Percentiles rank a stretch among this genome's conserved stretches.
phyloP scores from a whole-genome alignment of 2,888 invertebrate genomes.

The Drosophila koepferae region DNA sequence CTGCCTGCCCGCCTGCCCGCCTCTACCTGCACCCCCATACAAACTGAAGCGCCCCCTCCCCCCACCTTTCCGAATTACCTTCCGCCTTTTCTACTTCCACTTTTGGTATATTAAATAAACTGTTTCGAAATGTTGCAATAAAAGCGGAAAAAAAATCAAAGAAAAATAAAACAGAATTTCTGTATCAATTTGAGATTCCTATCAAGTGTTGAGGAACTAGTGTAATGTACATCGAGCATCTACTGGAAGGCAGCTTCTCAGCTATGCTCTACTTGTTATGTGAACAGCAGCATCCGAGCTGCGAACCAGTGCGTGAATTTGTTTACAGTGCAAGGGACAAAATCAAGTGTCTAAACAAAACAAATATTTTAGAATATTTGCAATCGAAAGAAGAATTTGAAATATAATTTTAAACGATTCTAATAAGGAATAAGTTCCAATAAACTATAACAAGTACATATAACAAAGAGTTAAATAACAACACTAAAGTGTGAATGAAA shows the following conservation, averaged over 20 bases:
- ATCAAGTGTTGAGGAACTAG: conserved; percentile 34
- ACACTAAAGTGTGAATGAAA: not conserved
- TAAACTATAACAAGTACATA: not conserved
- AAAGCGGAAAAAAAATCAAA: conserved; percentile 28
- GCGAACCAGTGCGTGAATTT: conserved; percentile 54
- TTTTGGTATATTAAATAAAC: conserved; percentile 62
- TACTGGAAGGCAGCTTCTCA: conserved; percentile 22
- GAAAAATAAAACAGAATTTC: conserved; percentile 42
- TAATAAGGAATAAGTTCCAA: not conserved
- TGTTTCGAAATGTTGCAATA: conserved; percentile 44
- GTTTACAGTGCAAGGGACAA: conserved; percentile 60
- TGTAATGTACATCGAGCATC: not conserved
- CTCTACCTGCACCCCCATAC: not conserved
- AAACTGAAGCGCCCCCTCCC: not conserved
- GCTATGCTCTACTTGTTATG: conserved; percentile 44
- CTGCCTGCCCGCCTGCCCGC: not conserved
- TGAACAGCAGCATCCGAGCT: conserved; percentile 35
- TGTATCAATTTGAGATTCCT: conserved; percentile 2
- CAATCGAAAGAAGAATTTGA: accelerated
- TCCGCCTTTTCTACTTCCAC: conserved; percentile 32
- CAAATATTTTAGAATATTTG: too few relatives aligned
- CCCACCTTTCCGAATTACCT: not conserved
- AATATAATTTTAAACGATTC: not conserved
- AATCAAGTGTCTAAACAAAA: conserved; percentile 46
- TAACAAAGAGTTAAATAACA: not conserved